Conservation (phyloP, 2,113 vertebrate genomes). For the Perognathus longimembris region DNA sequence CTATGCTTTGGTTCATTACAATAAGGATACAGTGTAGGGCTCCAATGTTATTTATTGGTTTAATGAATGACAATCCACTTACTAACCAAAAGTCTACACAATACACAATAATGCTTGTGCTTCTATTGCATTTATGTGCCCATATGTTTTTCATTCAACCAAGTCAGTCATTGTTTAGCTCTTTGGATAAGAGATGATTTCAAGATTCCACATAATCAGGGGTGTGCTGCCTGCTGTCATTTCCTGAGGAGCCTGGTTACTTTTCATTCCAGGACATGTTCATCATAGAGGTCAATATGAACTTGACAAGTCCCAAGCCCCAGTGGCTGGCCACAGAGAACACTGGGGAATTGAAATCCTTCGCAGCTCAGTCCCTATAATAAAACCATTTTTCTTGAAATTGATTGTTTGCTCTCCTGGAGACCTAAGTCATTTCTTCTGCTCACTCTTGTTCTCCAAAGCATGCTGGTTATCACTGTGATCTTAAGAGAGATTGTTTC, state of each 20-base stretch:
- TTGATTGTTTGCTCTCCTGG: conserved; percentile 49
- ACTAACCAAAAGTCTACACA: background rate
- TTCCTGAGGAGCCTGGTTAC: conserved; percentile 22
- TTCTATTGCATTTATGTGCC: background rate
- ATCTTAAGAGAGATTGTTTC: conserved; percentile 54
- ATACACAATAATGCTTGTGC: background rate
- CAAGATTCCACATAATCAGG: background rate
- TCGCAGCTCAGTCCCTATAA: conserved; percentile 61
- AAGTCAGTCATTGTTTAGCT: background rate
- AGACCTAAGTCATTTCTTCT: conserved; percentile 73
- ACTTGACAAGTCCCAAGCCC: conserved; percentile 62
- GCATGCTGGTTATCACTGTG: conserved; percentile 52
- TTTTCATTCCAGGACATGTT: conserved; percentile 79
- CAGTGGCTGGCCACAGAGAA: conserved; percentile 21
- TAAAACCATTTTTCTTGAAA: conserved; percentile 76
- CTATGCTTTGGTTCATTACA: background rate
- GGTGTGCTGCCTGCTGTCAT: conserved; percentile 47
- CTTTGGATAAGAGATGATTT: conserved; percentile 46
- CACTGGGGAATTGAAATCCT: conserved; percentile 73
- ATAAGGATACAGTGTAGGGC: background rate
- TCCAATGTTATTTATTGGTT: background rate
- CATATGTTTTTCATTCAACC: conserved; percentile 17
- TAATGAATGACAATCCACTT: background rate
- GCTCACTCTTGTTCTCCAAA: conserved; percentile 47
- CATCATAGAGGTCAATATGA: conserved; percentile 52